Percentiles rank a stretch among this genome's conserved stretches.
Conservation (phyloP, 2,797 vertebrate species). For the Leptoclinus maculatus region DNA sequence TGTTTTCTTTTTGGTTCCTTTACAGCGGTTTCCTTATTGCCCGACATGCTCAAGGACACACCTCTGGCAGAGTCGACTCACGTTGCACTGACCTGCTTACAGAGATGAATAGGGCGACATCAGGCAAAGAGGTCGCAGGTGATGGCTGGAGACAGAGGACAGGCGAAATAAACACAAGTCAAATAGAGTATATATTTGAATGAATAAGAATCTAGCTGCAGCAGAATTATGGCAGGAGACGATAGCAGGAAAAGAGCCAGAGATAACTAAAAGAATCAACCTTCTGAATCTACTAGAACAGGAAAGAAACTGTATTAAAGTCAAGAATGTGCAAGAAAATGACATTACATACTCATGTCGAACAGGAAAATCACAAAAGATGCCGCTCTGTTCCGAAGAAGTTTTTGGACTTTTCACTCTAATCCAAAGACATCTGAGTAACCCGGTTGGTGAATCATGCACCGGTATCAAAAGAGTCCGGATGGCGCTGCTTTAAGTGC, state of each 20-base stretch:
- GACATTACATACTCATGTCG: not conserved
- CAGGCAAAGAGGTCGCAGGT: conserved; percentile 31
- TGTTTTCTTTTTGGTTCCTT: not conserved
- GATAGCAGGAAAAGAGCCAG: not conserved
- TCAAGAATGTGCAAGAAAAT: not conserved
- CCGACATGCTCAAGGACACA: not conserved
- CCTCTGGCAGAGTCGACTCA: conserved; percentile 6
- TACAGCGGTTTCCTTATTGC: not conserved
- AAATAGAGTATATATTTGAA: conserved; percentile 32
- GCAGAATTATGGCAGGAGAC: not conserved
- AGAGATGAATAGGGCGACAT: conserved; percentile 16
- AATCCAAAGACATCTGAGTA: conserved; percentile 5
- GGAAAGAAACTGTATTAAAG: not conserved
- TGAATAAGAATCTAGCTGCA: conserved; percentile 30
- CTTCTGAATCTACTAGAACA: not conserved
- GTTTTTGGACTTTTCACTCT: not conserved
- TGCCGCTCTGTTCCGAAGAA: not conserved
- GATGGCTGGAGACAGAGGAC: conserved; percentile 23
- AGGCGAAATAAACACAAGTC: conserved; percentile 27
- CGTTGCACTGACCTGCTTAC: conserved; percentile 14
- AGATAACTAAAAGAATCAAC: not conserved
- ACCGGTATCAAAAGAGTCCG: conserved; percentile 11
- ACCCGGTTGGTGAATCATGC: conserved; percentile 24
- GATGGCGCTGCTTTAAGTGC: conserved; percentile 21
- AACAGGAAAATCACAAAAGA: not conserved